These are phyloP conservation scores for Alethe diademata DNA, from an alignment of 2,113 vertebrate species.

Conservation along the genomic window DNA sequence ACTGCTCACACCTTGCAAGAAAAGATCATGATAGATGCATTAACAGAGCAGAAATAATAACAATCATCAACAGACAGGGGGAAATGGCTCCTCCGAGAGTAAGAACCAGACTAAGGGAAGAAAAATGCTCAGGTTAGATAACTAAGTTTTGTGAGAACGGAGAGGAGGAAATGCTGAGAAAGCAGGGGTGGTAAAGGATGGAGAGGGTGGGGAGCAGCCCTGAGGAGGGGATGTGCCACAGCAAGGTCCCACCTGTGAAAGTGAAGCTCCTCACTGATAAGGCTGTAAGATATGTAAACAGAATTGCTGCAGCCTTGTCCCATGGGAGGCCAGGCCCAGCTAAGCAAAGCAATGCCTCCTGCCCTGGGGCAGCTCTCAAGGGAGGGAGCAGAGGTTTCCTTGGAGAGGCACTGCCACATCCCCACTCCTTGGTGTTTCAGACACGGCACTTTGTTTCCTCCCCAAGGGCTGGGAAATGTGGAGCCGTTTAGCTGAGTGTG, in stretches of 20 bases:
- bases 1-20: neutral
- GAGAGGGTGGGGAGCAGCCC: neutral
- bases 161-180: neutral
- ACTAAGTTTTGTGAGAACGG: neutral
- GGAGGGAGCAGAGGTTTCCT: neutral
- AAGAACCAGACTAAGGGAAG: neutral
- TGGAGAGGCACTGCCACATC: neutral
- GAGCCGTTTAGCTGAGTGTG: neutral
- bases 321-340: neutral
- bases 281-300: neutral
- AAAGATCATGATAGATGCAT: neutral
- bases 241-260: neutral
- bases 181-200: neutral
- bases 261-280: neutral
- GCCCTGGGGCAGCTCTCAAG: neutral
- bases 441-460: neutral
- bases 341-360: neutral
- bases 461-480: neutral
- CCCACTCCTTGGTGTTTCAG: neutral
- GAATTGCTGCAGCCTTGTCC: neutral
- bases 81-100: neutral
- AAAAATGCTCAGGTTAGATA: neutral
- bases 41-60: slow-evolving; percentile 23
- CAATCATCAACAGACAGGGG: neutral
- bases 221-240: neutral